Percentiles rank a stretch among this genome's conserved stretches.
Conservation (phyloP, 1,140 invertebrate species). For the Anoplolepis gracilipes region DNA sequence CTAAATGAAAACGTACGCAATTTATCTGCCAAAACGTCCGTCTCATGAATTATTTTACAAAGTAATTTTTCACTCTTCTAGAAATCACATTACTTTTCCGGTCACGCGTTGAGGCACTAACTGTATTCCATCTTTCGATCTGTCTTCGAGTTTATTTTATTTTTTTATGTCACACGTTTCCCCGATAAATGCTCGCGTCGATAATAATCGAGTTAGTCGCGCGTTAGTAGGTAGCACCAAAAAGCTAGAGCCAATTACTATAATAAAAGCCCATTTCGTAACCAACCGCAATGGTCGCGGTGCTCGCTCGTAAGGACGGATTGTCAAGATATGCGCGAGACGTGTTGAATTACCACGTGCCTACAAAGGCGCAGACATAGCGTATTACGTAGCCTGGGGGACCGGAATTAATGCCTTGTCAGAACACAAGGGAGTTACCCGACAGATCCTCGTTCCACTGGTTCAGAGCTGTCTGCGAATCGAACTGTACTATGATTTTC, state of each 20-base stretch:
- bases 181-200: background rate
- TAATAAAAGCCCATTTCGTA: conserved; percentile 22
- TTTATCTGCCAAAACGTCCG: background rate
- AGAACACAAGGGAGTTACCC: background rate
- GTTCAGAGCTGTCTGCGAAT: background rate
- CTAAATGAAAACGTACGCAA: background rate
- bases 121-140: background rate
- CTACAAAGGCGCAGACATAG: conserved; percentile 25
- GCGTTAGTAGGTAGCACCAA: conserved; percentile 11
- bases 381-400: conserved; percentile 17
- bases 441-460: background rate
- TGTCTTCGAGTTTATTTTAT: background rate
- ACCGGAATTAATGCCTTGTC: conserved; percentile 11
- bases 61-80: background rate
- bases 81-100: background rate
- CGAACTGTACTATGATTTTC: background rate
- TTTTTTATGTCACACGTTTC: background rate
- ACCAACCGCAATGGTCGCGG: background rate
- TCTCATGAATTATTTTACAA: background rate
- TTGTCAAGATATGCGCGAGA: conserved; percentile 33
- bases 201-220: background rate
- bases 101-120: background rate
- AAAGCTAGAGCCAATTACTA: conserved; percentile 34
- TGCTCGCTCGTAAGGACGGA: conserved; percentile 28
- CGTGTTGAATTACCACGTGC: conserved; percentile 30